phyloP scores from a whole-genome alignment of 2,888 invertebrate species.

The Noctua pronuba region DNA sequence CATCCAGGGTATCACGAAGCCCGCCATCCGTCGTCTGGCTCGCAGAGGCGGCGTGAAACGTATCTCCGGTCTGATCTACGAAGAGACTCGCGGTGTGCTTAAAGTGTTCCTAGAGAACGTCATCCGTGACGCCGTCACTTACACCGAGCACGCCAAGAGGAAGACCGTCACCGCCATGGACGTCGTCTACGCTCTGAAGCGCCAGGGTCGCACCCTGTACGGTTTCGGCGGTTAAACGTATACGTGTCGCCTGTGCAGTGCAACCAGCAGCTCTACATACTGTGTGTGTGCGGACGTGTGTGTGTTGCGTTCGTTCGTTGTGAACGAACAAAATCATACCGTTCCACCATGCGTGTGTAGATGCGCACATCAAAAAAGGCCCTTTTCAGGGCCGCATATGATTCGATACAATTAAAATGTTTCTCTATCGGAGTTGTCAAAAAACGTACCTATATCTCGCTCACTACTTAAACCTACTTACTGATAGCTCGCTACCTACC shows the following conservation, averaged over 20 bases:
- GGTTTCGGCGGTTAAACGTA: slow-evolving; percentile 20
- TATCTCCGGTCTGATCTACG: slow-evolving; percentile 93
- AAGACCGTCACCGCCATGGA: slow-evolving; percentile 96
- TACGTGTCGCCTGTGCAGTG: slow-evolving; percentile 1
- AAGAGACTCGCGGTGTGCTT: slow-evolving; percentile 94
- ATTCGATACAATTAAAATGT: slow-evolving; percentile 15
- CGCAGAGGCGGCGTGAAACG: slow-evolving; percentile 89
- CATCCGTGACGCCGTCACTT: slow-evolving; percentile 30
- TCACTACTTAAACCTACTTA: too few relatives aligned
- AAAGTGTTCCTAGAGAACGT: slow-evolving; percentile 89
- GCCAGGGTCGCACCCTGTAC: slow-evolving; percentile 87
- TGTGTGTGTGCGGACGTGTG: slow-evolving; percentile 3
- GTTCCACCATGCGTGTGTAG: slow-evolving; percentile 1
- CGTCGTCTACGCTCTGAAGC: slow-evolving; percentile 94
- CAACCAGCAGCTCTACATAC: slow-evolving; percentile 10
- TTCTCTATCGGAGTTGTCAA: slow-evolving; percentile 8
- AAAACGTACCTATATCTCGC: background rate
- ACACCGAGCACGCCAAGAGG: slow-evolving; percentile 93
- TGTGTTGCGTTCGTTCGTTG: slow-evolving; percentile 81
- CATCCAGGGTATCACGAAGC: slow-evolving; percentile 93
- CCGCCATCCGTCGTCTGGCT: slow-evolving; percentile 91
- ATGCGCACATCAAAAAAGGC: slow-evolving; percentile 40
- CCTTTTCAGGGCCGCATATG: slow-evolving; percentile 59
- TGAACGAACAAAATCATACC: background rate
- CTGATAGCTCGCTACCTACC: slow-evolving; percentile 1